Evolutionary conservation across 2,113 vertebrate genomes (phyloP).

Genomic region (Octodon degus): DNA sequence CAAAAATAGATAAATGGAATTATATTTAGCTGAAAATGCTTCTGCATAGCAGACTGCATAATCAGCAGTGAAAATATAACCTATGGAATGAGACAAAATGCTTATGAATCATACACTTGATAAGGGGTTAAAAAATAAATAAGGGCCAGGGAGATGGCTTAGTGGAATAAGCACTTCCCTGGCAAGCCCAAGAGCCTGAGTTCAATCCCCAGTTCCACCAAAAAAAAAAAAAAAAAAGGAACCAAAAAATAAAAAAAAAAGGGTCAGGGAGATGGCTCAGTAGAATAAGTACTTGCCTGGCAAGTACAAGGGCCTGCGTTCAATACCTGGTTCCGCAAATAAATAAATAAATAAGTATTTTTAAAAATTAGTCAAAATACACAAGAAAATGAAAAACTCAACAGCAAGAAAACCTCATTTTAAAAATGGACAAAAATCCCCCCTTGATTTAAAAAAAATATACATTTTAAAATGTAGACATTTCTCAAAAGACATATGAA

Average conservation of each 20-base stretch:
- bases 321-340: too few relatives aligned
- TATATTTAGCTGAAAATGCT: background rate
- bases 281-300: too few relatives aligned
- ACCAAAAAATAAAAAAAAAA: too few relatives aligned
- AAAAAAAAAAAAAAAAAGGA: too few relatives aligned
- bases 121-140: background rate
- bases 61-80: background rate
- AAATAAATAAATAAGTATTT: too few relatives aligned
- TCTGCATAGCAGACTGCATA: background rate
- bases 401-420: background rate
- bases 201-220: too few relatives aligned
- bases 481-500: slow-evolving; percentile 1
- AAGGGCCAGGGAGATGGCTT: too few relatives aligned
- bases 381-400: background rate
- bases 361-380: background rate
- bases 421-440: background rate
- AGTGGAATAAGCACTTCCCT: too few relatives aligned
- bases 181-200: too few relatives aligned
- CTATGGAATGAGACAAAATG: background rate
- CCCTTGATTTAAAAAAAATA: background rate
- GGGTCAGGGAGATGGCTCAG: too few relatives aligned
- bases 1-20: background rate
- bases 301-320: too few relatives aligned
- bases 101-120: background rate
- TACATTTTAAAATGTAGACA: background rate